Evolutionary conservation across 1,140 invertebrate genomes (phyloP), one percentile per base, ranked within the genome.

Genomic region (Globodera rostochiensis): DNA sequence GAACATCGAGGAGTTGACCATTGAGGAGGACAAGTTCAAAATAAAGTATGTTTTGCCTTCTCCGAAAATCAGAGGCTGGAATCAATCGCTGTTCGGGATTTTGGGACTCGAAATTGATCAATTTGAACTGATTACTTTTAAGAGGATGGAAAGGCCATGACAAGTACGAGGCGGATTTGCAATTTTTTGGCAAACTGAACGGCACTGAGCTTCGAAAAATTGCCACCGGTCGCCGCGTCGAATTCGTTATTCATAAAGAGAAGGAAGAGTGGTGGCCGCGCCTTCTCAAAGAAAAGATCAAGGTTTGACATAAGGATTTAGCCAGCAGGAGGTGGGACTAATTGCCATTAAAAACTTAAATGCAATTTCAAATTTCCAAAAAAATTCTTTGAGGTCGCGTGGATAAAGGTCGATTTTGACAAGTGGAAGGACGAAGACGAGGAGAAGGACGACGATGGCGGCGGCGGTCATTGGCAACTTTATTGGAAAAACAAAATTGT

Each of bases 341-440:
- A n/a, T n/a, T n/a, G n/a, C n/a, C n/a, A n/a, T n/a, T n/a, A n/a
- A n/a, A n/a, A n/a, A n/a, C n/a, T n/a, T n/a, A n/a, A 36, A 36
- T 36, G 36, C 36, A 36, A 36, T 36, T 36, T 36, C 3, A 36
- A 36, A 3, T 36, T 36, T 36, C 1, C 36, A 36, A 3, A 36
- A 36, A 36, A 36, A 3, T 36, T 82, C 13, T 78, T 90, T 82
- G 84, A 92, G 91, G 93, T 94, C 84, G 96, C 97, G 90, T 98
- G 96, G 95, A 92, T 98, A 77, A 97, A 96, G 91, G 94, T 95
- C 84, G 96, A 98, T 90, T 98, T 98, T 90, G 94, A 95, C 86
- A 95, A 96, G 91, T 98, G 96, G 96, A 94, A 94, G 90, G 96
- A 98, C 92, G 96, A 98, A 91, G 95, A 94, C 88, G 94, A 95